Conservation (phyloP, 2,797 vertebrate species). For the Coregonus sp. region DNA sequence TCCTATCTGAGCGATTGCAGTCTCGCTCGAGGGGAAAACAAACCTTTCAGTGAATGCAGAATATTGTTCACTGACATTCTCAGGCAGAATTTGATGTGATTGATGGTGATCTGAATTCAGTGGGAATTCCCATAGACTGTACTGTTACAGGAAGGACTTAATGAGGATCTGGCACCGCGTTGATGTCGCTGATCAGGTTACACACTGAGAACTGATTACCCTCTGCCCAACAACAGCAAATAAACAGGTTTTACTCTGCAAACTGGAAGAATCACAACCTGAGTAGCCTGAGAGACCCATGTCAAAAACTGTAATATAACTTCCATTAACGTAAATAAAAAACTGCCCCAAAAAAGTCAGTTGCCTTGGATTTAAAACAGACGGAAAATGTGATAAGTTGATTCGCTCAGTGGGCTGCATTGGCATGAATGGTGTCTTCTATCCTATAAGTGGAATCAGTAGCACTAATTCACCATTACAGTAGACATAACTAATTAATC, state of each 20-base stretch:
- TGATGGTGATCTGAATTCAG: constrained; percentile 14
- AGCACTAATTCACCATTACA: background rate
- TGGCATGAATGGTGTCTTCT: background rate
- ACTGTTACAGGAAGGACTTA: background rate
- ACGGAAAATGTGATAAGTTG: background rate
- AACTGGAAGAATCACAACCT: background rate
- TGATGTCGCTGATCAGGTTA: background rate
- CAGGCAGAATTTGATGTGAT: constrained; percentile 25
- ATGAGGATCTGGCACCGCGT: background rate
- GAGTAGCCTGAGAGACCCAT: background rate
- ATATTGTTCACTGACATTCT: constrained; percentile 25
- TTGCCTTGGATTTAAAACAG: background rate
- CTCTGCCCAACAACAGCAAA: background rate
- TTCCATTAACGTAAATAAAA: background rate
- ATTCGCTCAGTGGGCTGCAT: background rate
- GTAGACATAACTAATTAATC: background rate
- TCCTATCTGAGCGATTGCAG: background rate
- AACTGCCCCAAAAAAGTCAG: background rate
- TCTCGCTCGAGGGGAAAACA: constrained; percentile 16
- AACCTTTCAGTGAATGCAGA: constrained; percentile 17
- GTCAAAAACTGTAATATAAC: background rate
- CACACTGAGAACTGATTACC: background rate
- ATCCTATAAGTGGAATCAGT: background rate
- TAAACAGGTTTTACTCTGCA: background rate
- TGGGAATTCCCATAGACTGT: background rate